Conservation (phyloP, 1,140 invertebrate species). For the Calosoma granatense region DNA sequence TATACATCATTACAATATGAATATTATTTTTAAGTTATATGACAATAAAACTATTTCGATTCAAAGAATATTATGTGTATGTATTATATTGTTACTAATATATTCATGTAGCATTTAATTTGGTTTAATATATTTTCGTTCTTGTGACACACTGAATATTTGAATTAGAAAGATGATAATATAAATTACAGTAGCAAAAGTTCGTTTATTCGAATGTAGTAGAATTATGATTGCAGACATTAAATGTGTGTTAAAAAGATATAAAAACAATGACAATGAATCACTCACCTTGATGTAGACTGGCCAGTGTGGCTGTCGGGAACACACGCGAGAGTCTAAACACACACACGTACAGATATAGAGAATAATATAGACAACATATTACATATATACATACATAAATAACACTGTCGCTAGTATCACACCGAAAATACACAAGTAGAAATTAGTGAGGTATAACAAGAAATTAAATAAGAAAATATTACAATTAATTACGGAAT, state of each 20-base stretch:
- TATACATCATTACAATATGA: background rate
- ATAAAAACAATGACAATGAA: no score
- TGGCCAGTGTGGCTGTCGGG: constrained; percentile 29
- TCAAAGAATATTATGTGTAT: background rate
- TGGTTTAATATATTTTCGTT: background rate
- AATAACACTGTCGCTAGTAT: background rate
- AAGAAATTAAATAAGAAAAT: no score
- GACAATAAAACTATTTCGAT: background rate
- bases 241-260: no score
- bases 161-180: no score
- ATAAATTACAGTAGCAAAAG: no score
- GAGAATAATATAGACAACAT: constrained; percentile 21
- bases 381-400: background rate
- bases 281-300: constrained; percentile 32
- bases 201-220: no score
- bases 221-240: no score
- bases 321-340: constrained; percentile 36
- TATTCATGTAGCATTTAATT: no score
- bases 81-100: no score
- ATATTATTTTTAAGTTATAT: background rate
- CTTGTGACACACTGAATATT: background rate
- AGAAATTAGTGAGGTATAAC: no score
- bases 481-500: no score
- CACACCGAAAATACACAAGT: background rate
- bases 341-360: no score